Evolutionary conservation across 2,113 vertebrate species (phyloP).

Genomic region (Pachycephala philippinensis): DNA sequence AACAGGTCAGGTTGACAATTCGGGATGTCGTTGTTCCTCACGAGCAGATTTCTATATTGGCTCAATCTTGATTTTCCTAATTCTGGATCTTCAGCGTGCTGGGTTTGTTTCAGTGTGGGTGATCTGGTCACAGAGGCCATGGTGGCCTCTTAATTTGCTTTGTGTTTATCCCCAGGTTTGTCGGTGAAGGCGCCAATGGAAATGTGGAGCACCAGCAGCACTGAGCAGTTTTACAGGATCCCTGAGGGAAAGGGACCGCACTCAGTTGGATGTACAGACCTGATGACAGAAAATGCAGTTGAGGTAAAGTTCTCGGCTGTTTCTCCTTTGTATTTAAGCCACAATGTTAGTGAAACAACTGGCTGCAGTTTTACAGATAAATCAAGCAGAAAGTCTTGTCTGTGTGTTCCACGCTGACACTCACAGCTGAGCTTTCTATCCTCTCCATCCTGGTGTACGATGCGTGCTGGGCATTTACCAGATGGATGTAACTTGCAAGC

Average conservation of each 20-base stretch:
- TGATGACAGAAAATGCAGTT: conserved; percentile 84
- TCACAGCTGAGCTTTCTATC: background rate
- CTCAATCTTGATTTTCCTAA: background rate
- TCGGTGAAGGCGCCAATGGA: background rate
- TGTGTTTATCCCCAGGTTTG: background rate
- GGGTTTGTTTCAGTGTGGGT: background rate
- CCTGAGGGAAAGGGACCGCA: conserved; percentile 84
- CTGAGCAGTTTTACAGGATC: conserved; percentile 73
- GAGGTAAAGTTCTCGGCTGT: conserved; percentile 62
- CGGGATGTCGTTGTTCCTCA: background rate
- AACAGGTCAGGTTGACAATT: background rate
- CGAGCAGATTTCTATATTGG: background rate
- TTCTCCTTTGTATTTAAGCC: background rate
- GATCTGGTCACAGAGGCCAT: background rate
- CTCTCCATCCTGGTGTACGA: background rate
- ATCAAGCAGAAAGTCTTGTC: background rate
- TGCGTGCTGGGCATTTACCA: background rate
- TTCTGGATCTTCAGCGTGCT: rapidly evolving
- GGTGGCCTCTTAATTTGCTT: background rate
- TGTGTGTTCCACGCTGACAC: background rate
- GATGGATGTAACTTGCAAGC: background rate
- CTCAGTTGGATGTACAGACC: conserved; percentile 85
- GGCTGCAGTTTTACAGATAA: background rate
- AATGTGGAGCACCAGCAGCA: conserved; percentile 70
- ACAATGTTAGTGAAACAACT: background rate